Evolutionary conservation across 2,888 invertebrate genomes (phyloP), one percentile per base, ranked within the genome.

Genomic region (Zaprionus lineosus): DNA sequence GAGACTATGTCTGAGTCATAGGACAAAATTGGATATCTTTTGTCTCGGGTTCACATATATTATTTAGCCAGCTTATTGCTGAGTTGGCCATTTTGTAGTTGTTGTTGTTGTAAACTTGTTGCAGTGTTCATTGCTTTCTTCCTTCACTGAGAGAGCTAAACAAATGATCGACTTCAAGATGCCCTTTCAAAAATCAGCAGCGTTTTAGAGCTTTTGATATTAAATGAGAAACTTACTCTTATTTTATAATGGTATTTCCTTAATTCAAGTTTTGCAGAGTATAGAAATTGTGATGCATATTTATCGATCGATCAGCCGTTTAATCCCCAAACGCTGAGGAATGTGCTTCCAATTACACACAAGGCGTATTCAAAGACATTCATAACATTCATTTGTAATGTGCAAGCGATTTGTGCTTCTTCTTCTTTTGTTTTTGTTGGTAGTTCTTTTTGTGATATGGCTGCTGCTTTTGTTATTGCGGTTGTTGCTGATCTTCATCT

Each of bases 71-170:
- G 33, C 2, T 8, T 41, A 26, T 50, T 61, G 53, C 31, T 18
- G 53, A 36, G 18, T 41, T 66, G 46, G 50, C 28, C 44, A 12
- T 36, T 62, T 53, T 26, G 24, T 50, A 19, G 29, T 9, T 24
- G 9, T 9, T 15, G n/a, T n/a, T 2, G 9, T 34, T 40, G 16
- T 47, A 29, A 15, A 16, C 19, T 39, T 29, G 29, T 28, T 44
- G 55, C 48, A 55, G 46, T 61, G 55, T 68, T 67, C 31, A 46
- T 36, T 50, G 62, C 68, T 66, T 66, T 66, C 55, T 65, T 65
- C 9, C 50, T 65, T 65, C 9, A n/a, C 21, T 11, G 56, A 24
- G 8, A 18, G 44, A 39, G 37, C n/a, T 12, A 21, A 41, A n/a
- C n/a, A n/a, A n/a, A n/a, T n/a, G n/a, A n/a, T n/a, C n/a, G n/a